Percentiles rank a stretch among this genome's conserved stretches.
phyloP scores from a whole-genome alignment of 2,113 vertebrate genomes.

The Hydropotes inermis region DNA sequence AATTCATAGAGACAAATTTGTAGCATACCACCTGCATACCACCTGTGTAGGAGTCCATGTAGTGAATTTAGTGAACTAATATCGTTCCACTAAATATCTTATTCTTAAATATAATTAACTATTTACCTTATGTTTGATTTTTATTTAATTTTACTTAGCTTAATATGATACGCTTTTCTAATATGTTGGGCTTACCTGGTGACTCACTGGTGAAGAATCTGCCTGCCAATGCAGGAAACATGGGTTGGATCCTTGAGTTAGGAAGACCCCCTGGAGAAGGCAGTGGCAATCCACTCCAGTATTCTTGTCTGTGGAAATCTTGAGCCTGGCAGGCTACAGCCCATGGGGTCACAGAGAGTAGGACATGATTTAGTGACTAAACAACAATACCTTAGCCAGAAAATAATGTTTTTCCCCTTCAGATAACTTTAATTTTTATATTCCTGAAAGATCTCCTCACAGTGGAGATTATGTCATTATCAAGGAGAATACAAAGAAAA shows the following conservation, averaged over 20 bases:
- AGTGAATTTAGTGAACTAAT: neutral
- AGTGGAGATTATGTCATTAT: neutral
- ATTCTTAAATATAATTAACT: neutral
- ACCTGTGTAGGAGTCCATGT: neutral
- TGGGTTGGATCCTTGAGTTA: neutral
- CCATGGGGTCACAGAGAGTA: neutral
- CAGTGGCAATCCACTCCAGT: neutral
- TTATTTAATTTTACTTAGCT: neutral
- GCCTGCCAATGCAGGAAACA: neutral
- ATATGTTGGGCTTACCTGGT: neutral
- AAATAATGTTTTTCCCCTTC: neutral
- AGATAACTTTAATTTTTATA: neutral
- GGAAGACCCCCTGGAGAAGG: neutral
- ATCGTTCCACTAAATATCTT: neutral
- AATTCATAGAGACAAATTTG: neutral
- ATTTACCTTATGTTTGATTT: neutral
- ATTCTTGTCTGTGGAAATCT: neutral
- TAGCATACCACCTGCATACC: neutral
- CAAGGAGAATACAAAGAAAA: neutral
- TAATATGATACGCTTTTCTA: neutral
- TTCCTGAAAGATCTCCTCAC: neutral
- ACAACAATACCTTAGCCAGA: neutral
- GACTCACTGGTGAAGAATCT: neutral
- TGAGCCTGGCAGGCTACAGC: neutral
- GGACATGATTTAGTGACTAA: neutral